phyloP scores from a whole-genome alignment of 2,113 vertebrate genomes.

The Catharus minimus region DNA sequence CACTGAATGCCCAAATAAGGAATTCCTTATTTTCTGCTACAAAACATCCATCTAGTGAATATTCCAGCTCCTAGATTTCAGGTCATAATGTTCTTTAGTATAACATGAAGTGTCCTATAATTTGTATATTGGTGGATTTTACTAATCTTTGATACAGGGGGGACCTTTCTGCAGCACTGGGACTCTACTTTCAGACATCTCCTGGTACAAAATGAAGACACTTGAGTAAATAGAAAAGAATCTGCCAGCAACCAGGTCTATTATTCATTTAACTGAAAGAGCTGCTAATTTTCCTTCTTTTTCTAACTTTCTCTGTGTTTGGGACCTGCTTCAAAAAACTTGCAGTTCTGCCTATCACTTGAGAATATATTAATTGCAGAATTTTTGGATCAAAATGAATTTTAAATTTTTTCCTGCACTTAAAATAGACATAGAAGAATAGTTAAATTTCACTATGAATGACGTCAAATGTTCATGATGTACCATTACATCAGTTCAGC shows the following conservation, averaged over 20 bases:
- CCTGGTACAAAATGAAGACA: rapidly evolving
- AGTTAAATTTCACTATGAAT: not conserved
- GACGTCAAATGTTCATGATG: not conserved
- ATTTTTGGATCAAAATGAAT: not conserved
- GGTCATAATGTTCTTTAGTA: not conserved
- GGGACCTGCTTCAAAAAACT: not conserved
- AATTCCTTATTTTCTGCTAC: not conserved
- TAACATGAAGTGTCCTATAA: not conserved
- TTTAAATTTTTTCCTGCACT: not conserved
- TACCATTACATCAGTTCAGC: not conserved
- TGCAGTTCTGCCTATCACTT: not conserved
- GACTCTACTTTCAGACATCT: not conserved
- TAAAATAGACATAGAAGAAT: not conserved
- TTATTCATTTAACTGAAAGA: not conserved
- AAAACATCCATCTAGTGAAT: not conserved
- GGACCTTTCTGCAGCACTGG: not conserved
- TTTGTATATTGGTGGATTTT: not conserved
- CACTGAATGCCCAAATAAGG: not conserved
- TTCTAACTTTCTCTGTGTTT: not conserved
- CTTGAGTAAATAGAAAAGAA: not conserved
- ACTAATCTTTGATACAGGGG: not conserved
- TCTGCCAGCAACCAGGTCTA: not conserved
- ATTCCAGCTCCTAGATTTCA: not conserved
- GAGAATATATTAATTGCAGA: not conserved
- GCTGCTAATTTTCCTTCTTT: not conserved